Evolutionary conservation across 2,888 invertebrate species (phyloP), one percentile per base, ranked within the genome.

Genomic region (Hololepta plana): DNA sequence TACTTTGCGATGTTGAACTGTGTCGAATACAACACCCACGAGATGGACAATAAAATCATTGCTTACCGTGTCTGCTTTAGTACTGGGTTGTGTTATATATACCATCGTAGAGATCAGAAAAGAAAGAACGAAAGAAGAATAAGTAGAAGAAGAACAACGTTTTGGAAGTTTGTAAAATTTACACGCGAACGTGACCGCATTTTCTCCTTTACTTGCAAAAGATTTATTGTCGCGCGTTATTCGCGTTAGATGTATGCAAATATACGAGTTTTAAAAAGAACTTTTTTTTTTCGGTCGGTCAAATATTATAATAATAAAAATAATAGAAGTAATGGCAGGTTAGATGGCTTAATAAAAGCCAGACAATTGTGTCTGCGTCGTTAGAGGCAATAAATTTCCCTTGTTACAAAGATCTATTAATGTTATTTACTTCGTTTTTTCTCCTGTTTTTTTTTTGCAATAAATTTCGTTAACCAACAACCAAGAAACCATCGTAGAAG

Each of bases 11-110:
- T 42, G 43, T 42, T 48, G 43, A 47, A 45, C 45, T 43, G 45
- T 43, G 41, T 38, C 38, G 37, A 37, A 31, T 35, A 52, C 43
- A 39, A 45, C 38, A 29, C 51, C 43, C 49, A 4, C 13, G 40
- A 46, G 53, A 45, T 38, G 32, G 33, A 39, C 50, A 48, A 51
- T 53, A 53, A 53, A 53, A 51, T 53, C 53, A 51, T 51, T 47
- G 48, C 46, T 47, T 38, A 24, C 33, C 31, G 22, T 24, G 20
- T 15, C 27, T 28, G 26, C 26, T 23, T 22, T 24, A 25, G 14
- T 27, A 21, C 14, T 24, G 23, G 13, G 23, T 19, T 27, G 25
- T 11, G 12, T 7, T 22, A 19, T 14, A 20, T 11, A 27, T 27
- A 23, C 23, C 7, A 8, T 13, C 15, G 6, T 14, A 9, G 14